Base-by-base conservation (phyloP, 2,797 vertebrate genomes). In the Manis pentadactyla region DNA sequence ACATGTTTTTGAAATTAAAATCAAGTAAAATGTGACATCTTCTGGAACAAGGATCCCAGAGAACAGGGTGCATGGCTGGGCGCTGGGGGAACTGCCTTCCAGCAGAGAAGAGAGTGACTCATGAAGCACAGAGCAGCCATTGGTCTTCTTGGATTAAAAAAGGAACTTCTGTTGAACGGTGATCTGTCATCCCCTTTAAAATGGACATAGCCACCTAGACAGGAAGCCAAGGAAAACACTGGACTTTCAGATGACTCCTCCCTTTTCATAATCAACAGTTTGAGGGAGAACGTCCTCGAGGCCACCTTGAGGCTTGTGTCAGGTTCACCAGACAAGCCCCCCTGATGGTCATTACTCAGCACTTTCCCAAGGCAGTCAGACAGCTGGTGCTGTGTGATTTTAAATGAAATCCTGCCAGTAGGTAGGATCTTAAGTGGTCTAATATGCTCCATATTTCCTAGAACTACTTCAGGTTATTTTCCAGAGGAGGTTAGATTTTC, bases 391-490 rank as follows among this genome's bases (percentile, higher is more conserved):
- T 0, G 0, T 51, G 42, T 18, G 14, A 10, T 57, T 19, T 49
- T 55, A 17, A 23, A 11, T 19, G 59, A 37, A 5, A 13, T 7
- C 5, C 1, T 29, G 55, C 55, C 59, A 18, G 27, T 9, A 1
- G 37, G 8, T 29, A 11, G 42, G 1, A 2, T 37, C 49, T n/a
- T n/a, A 31, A 18, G 5, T 2, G 46, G 21, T 1, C 2, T 34
- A 5, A 19, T 12, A 1, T 2, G 0, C 9, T 19, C 23, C 2
- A 0, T 29, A 9, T 53, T 74, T 73, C 63, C 46, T 21, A n/a
- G 25, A 68, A 18, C 23, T 15, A 23, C 8, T 57, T 25, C 23
- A 14, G 66, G 1, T 27, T 51, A 0, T 46, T 83, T 64, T 87
- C 51, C n/a, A 31, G 53, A 81, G 59, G 27, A 84, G 71, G 18